These are phyloP conservation scores for Parnassius apollo DNA, from an alignment of 2,888 invertebrate species.

Conservation along the genomic window DNA sequence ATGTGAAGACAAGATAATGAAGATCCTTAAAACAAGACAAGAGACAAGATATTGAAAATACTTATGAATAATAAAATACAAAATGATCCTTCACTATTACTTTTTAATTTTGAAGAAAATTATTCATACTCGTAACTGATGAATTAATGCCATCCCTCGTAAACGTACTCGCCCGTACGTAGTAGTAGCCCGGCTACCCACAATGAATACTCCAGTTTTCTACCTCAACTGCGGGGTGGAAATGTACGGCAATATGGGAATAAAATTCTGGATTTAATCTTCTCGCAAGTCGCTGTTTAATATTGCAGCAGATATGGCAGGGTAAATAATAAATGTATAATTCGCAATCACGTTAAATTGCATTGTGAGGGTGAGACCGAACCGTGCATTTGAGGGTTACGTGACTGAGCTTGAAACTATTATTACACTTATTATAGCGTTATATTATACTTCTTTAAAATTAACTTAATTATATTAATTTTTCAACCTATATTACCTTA, in stretches of 20 bases:
- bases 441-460: slow-evolving; percentile 5
- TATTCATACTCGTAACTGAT: too few species aligned
- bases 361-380: slow-evolving; percentile 50
- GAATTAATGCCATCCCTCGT: slow-evolving; percentile 51
- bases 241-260: slow-evolving; percentile 73
- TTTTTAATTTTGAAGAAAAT: too few species aligned
- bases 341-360: slow-evolving; percentile 69
- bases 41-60: too few species aligned
- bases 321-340: slow-evolving; percentile 75
- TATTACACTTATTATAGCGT: not conserved
- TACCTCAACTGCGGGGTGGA: slow-evolving; percentile 67
- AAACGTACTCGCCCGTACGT: not conserved
- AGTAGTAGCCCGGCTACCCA: slow-evolving; percentile 57
- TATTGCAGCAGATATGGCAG: slow-evolving; percentile 73
- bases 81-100: too few species aligned
- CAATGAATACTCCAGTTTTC: slow-evolving; percentile 77
- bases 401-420: slow-evolving; percentile 10
- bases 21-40: too few species aligned
- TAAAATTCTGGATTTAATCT: slow-evolving; percentile 79
- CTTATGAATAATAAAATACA: too few species aligned
- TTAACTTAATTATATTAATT: not conserved
- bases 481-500: not conserved
- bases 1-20: too few species aligned
- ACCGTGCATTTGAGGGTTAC: slow-evolving; percentile 36
- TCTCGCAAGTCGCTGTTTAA: slow-evolving; percentile 73